Evolutionary conservation across 30 jellyfish, hydroid and myxozoan genomes (phyloP).

Genomic region (Turritopsis dohrnii): DNA sequence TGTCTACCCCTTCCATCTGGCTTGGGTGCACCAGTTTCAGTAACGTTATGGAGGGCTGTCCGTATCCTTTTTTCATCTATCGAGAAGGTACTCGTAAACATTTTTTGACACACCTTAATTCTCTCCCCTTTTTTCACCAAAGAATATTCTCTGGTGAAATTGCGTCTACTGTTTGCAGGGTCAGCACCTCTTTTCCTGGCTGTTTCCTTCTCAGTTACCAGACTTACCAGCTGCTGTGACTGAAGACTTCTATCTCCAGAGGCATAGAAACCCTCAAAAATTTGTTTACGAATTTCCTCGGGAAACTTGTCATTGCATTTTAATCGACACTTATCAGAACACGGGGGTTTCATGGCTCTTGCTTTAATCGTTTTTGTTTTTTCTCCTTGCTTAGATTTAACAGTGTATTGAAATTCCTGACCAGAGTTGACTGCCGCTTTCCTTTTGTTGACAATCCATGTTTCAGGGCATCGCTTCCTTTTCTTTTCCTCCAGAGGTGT

Average conservation of each 20-base stretch:
- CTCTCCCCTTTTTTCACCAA: conserved; percentile 10
- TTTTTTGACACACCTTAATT: not conserved
- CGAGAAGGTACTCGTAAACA: not conserved
- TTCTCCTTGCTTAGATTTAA: no score
- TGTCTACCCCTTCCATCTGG: not conserved
- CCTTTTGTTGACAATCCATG: no score
- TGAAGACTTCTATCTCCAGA: not conserved
- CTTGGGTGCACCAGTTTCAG: not conserved
- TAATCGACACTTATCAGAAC: not conserved
- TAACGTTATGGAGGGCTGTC: not conserved
- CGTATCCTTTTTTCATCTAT: conserved; percentile 14
- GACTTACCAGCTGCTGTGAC: not conserved
- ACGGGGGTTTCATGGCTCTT: conserved; percentile 2
- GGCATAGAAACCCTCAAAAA: not conserved
- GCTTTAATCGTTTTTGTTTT: not conserved
- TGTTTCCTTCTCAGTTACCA: not conserved
- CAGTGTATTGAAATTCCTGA: no score
- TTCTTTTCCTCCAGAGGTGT: no score
- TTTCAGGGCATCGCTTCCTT: no score
- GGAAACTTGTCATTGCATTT: not conserved
- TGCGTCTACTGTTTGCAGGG: not conserved
- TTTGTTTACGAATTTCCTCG: not conserved
- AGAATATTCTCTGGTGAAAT: not conserved
- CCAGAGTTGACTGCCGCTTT: no score
- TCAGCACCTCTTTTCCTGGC: not conserved